Conservation (phyloP, 2,797 vertebrate genomes). For the Sciurus vulgaris region DNA sequence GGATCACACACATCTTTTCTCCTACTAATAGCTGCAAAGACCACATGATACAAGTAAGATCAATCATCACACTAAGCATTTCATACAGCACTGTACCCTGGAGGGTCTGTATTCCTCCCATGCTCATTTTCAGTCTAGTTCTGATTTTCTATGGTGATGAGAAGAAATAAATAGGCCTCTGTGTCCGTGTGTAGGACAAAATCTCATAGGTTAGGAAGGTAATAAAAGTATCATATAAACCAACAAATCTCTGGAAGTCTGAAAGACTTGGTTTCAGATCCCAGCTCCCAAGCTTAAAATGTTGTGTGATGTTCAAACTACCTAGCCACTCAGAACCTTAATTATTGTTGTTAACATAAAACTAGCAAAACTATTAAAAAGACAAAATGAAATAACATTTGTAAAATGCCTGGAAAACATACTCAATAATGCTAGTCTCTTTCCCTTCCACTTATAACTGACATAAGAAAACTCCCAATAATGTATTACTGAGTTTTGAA, state of each 20-base stretch:
- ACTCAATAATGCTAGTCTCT: neutral
- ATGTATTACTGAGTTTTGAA: neutral
- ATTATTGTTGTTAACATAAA: neutral
- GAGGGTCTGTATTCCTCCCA: neutral
- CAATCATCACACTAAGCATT: neutral
- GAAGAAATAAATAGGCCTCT: neutral
- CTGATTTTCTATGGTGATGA: neutral
- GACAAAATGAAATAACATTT: constrained; percentile 2
- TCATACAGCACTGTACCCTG: neutral
- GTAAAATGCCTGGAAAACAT: neutral
- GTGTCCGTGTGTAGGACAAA: neutral
- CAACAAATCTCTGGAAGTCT: neutral
- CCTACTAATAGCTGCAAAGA: neutral
- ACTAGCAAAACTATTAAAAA: neutral
- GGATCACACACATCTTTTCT: neutral
- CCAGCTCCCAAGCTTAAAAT: neutral
- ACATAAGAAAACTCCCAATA: neutral
- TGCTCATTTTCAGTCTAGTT: neutral
- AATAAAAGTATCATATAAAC: neutral
- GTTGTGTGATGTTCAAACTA: neutral
- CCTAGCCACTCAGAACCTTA: neutral
- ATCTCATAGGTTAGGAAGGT: neutral
- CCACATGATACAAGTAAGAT: neutral
- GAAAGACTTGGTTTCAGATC: constrained; percentile 25
- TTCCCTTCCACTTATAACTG: neutral